Conservation (phyloP, 2,888 invertebrate species). For the Embidobia sp. region DNA sequence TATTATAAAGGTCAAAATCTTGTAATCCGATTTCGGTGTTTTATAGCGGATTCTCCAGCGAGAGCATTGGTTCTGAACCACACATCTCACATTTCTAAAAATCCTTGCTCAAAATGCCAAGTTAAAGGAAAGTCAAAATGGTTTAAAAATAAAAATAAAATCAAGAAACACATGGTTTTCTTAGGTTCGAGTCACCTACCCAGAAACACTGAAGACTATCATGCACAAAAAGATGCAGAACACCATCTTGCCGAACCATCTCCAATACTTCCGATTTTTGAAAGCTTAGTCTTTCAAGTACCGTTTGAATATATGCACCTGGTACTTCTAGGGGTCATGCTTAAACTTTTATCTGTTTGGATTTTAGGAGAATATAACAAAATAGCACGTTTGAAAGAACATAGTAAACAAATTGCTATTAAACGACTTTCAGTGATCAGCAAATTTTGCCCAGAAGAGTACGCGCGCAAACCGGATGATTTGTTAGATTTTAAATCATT, state of each 20-base stretch:
- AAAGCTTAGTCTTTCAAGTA: neutral
- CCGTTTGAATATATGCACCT: constrained; percentile 33
- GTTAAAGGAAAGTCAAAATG: neutral
- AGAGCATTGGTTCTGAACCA: constrained; percentile 53
- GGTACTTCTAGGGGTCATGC: constrained; percentile 18
- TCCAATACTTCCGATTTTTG: neutral
- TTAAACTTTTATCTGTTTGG: constrained; percentile 21
- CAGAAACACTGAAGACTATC: constrained; percentile 31
- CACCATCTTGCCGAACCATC: constrained; percentile 12
- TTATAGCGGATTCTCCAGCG: constrained; percentile 58
- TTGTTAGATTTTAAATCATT: constrained; percentile 17
- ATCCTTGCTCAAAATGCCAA: constrained; percentile 54
- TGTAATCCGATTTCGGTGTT: constrained; percentile 24
- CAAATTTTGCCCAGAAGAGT: constrained; percentile 31
- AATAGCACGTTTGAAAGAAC: neutral
- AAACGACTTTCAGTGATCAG: constrained; percentile 2
- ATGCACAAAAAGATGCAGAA: constrained; percentile 8
- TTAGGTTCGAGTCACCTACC: neutral
- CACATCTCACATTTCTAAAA: constrained; percentile 33
- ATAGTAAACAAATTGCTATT: neutral
- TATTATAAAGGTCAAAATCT: constrained; percentile 1
- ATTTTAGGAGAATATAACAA: constrained; percentile 19
- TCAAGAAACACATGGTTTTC: neutral
- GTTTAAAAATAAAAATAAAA: constrained; percentile 18
- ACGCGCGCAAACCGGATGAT: constrained; percentile 19